Evolutionary conservation across 2,888 invertebrate genomes (phyloP), one percentile per base, ranked within the genome.

Genomic region (Ctenicera cuprea): DNA sequence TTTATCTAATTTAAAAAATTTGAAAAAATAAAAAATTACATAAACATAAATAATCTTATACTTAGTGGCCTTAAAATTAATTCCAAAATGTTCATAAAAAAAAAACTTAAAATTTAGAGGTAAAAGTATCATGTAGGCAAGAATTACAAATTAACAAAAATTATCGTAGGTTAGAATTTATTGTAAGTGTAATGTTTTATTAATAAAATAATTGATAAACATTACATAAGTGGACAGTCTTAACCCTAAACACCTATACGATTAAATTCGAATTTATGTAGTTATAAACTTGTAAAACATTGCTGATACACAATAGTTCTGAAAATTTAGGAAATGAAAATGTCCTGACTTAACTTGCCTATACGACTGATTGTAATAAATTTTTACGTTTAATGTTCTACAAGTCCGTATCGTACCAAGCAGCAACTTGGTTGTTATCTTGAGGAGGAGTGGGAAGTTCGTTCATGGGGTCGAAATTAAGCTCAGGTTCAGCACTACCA

Each of bases 371-470:
- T 14, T 18, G 37, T 38, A 59, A 38, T 18, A 59, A 57, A 14
- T 14, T 14, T 30, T 30, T 7, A 11, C 5, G 33, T 3, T 18
- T 12, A 59, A 59, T 18, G 76, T 72, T 79, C 88, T 92, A 98
- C 85, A 98, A 93, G 88, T 98, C 97, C 80, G 97, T 98, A 89
- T 98, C 98, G 88, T 97, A 98, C 98, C 98, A 98, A 83, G 97
- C 97, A 79, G 97, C 96, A 81, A 96, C 94, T 87, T 96, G 96
- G 87, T 94, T 95, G 89, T 96, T 95, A 87, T 95, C 95, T 83
- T 94, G 94, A 54, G 96, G 96, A 73, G 97, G 97, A 82, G 93
- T 92, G 74, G 92, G 92, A 86, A 94, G 92, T 84, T 94, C 93
- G 84, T 92, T 92, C 83, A 92, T 89, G 83, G 92, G 91, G 86